phyloP scores from a whole-genome alignment of 2,797 vertebrate genomes.

The Platalea minor region DNA sequence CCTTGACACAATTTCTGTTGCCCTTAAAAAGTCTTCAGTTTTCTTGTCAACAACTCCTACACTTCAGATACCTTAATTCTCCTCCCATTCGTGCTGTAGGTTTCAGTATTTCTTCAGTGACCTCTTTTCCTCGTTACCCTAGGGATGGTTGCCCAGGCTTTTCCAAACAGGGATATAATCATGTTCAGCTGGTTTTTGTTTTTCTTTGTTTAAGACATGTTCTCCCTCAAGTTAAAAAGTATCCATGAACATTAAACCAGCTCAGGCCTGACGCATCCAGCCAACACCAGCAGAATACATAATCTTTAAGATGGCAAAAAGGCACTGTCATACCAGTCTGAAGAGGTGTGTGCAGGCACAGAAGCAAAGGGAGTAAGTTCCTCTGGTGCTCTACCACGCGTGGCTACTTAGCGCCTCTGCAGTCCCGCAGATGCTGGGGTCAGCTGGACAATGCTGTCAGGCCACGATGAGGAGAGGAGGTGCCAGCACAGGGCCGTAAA shows the following conservation, averaged over 20 bases:
- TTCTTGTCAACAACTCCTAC: neutral
- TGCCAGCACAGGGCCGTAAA: neutral
- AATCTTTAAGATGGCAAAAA: neutral
- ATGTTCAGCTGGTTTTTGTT: conserved; percentile 13
- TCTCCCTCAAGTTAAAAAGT: conserved; percentile 11
- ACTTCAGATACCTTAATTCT: neutral
- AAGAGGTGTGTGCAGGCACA: neutral
- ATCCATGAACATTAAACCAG: neutral
- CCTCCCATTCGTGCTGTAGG: neutral
- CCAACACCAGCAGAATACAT: neutral
- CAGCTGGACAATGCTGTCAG: neutral
- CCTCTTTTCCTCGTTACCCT: conserved; percentile 42
- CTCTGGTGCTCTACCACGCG: neutral
- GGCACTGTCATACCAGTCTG: neutral
- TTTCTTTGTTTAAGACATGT: conserved; percentile 14
- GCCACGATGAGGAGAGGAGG: rapidly evolving
- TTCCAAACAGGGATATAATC: conserved; percentile 44
- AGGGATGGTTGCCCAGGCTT: conserved; percentile 46
- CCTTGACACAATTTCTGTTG: neutral
- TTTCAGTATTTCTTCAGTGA: conserved; percentile 25
- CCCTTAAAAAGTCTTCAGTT: neutral
- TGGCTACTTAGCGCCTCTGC: neutral
- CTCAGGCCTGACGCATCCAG: neutral
- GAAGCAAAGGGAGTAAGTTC: neutral
- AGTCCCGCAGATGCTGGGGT: neutral